phyloP scores from a whole-genome alignment of 2,888 invertebrate genomes.

The Trissoscelio sp. region DNA sequence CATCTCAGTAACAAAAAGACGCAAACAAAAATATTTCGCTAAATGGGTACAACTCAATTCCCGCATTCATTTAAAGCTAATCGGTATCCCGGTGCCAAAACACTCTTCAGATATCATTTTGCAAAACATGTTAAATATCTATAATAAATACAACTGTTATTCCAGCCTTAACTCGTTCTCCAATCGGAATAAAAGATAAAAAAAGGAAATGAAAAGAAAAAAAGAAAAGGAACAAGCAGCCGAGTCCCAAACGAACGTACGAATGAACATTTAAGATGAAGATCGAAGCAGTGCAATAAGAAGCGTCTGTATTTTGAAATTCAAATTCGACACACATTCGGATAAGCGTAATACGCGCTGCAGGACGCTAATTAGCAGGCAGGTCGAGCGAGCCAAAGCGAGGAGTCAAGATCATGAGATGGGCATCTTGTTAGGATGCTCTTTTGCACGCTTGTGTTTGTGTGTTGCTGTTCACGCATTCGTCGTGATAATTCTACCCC shows the following conservation, averaged over 20 bases:
- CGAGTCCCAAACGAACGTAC: not conserved
- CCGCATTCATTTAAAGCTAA: slow-evolving; percentile 11
- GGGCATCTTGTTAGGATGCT: slow-evolving; percentile 53
- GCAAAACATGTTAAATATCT: slow-evolving; percentile 22
- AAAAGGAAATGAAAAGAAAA: not conserved
- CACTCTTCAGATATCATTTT: slow-evolving; percentile 36
- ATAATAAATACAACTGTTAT: slow-evolving; percentile 37
- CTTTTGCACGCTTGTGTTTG: slow-evolving; percentile 8
- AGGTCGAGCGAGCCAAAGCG: slow-evolving; percentile 37
- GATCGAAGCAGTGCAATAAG: slow-evolving; percentile 53
- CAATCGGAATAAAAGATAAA: not conserved
- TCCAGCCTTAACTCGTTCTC: slow-evolving; percentile 16
- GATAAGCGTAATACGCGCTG: slow-evolving; percentile 66
- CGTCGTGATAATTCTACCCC: slow-evolving; percentile 45
- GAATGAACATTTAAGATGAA: slow-evolving; percentile 35
- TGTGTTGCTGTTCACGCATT: slow-evolving; percentile 32
- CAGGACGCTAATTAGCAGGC: slow-evolving; percentile 65
- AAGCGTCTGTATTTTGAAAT: slow-evolving; percentile 62
- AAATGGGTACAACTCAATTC: slow-evolving; percentile 45
- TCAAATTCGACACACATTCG: slow-evolving; percentile 66
- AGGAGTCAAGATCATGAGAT: slow-evolving; percentile 50
- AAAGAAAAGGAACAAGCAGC: not conserved
- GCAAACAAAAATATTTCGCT: too few species aligned
- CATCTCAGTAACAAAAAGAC: too few species aligned
- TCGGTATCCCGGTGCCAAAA: slow-evolving; percentile 32